Conservation (phyloP, 2,888 invertebrate genomes). For the Sinodicranocentrus sp. region DNA sequence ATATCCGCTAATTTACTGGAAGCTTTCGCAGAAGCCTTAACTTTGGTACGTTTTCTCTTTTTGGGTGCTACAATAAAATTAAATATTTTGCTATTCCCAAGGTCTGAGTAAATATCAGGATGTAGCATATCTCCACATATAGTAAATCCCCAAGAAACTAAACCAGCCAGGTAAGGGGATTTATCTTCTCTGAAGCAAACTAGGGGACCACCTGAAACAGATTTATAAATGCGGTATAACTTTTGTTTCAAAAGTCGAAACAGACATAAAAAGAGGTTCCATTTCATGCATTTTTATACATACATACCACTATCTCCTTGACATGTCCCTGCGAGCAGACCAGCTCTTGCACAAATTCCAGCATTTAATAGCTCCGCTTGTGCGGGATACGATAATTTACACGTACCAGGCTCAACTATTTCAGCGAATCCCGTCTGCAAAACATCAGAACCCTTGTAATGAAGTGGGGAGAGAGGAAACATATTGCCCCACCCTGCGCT, state of each 20-base stretch:
- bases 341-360: conserved; percentile 9
- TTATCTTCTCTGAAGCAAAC: conserved; percentile 37
- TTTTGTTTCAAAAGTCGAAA: no score
- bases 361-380: not conserved
- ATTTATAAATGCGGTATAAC: no score
- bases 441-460: conserved; percentile 37
- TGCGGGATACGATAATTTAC: conserved; percentile 24
- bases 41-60: no score
- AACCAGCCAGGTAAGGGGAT: conserved; percentile 53
- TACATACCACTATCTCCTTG: conserved; percentile 52
- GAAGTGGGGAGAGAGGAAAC: conserved; percentile 26
- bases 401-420: conserved; percentile 7
- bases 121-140: conserved; percentile 52
- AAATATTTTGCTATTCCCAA: conserved; percentile 6
- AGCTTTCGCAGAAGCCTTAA: no score
- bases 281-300: no score
- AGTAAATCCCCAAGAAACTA: conserved; percentile 62
- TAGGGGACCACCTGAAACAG: conserved; percentile 59
- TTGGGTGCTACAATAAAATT: not conserved
- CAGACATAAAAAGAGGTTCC: no score
- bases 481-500: conserved; percentile 64
- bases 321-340: conserved; percentile 54
- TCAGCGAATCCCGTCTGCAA: conserved; percentile 18
- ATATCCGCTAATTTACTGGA: no score
- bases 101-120: conserved; percentile 55